A percentile compares a stretch with the other conserved stretches of the same genome.
These are phyloP conservation scores for Camponotus fellah DNA, from an alignment of 2,888 invertebrate species.

Conservation along the genomic window DNA sequence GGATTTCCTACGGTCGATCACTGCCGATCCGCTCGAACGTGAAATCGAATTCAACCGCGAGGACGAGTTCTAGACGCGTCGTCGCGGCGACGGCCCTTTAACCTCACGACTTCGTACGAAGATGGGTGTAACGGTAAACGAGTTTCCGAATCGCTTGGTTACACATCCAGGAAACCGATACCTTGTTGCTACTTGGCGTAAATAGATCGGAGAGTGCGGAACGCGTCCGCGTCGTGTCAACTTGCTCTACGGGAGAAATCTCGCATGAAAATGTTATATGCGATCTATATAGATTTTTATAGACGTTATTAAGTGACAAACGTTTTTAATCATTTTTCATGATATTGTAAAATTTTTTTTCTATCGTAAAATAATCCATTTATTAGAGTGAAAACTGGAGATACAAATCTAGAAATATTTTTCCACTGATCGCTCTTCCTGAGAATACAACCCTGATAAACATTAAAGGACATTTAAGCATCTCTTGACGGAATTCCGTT, in stretches of 20 bases:
- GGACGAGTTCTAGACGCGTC: slow-evolving; percentile 65
- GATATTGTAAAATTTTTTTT: no score
- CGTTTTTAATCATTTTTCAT: neutral
- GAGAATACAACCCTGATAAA: neutral
- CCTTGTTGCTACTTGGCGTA: slow-evolving; percentile 55
- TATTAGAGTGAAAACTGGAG: neutral
- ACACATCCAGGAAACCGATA: slow-evolving; percentile 70
- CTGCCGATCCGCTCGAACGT: slow-evolving; percentile 70
- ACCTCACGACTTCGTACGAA: slow-evolving; percentile 39
- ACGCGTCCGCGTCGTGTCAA: slow-evolving; percentile 46
- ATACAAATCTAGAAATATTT: slow-evolving; percentile 6
- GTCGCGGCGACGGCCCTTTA: slow-evolving; percentile 39
- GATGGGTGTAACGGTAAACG: slow-evolving; percentile 70
- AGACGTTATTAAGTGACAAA: neutral
- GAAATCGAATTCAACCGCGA: slow-evolving; percentile 75
- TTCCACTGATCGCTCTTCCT: neutral
- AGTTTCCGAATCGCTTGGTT: slow-evolving; percentile 74
- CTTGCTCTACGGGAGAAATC: neutral
- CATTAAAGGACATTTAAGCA: slow-evolving; percentile 33
- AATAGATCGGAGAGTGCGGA: slow-evolving; percentile 62
- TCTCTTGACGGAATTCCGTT: slow-evolving; percentile 31
- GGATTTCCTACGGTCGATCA: slow-evolving; percentile 75
- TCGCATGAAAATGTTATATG: neutral
- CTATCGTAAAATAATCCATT: neutral
- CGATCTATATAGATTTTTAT: neutral